Evolutionary conservation across 2,797 vertebrate genomes (phyloP).

Genomic region (Falco biarmicus): DNA sequence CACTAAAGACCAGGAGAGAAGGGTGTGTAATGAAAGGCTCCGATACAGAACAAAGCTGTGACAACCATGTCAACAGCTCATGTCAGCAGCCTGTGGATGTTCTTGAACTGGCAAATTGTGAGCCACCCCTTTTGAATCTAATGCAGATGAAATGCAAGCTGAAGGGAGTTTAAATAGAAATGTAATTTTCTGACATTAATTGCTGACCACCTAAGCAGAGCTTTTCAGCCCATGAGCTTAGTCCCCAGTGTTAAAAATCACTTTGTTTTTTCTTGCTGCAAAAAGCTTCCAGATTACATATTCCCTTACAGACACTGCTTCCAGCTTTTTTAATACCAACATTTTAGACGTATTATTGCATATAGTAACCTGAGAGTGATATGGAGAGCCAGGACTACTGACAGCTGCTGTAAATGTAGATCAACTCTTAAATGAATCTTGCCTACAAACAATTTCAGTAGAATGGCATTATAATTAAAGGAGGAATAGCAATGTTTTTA

Average conservation of each 20-base stretch:
- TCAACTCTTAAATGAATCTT: neutral
- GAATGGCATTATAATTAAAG: neutral
- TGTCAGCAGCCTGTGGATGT: neutral
- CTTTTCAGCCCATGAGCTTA: neutral
- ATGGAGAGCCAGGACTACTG: neutral
- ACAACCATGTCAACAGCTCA: neutral
- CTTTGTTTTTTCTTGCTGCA: neutral
- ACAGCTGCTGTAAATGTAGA: neutral
- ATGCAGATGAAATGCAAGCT: neutral
- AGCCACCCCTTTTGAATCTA: neutral
- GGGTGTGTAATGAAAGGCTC: neutral
- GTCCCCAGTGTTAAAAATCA: neutral
- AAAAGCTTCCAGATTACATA: neutral
- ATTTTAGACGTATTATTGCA: neutral
- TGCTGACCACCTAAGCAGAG: neutral
- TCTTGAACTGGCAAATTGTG: neutral
- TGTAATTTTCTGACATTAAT: neutral
- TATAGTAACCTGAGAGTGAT: neutral
- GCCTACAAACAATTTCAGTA: neutral
- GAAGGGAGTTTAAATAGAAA: neutral
- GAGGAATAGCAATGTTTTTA: neutral
- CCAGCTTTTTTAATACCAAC: neutral
- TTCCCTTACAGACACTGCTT: neutral
- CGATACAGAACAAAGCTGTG: neutral
- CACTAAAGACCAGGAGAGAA: neutral